Conservation (phyloP, 2,888 invertebrate species). For the Pammene fasciana region DNA sequence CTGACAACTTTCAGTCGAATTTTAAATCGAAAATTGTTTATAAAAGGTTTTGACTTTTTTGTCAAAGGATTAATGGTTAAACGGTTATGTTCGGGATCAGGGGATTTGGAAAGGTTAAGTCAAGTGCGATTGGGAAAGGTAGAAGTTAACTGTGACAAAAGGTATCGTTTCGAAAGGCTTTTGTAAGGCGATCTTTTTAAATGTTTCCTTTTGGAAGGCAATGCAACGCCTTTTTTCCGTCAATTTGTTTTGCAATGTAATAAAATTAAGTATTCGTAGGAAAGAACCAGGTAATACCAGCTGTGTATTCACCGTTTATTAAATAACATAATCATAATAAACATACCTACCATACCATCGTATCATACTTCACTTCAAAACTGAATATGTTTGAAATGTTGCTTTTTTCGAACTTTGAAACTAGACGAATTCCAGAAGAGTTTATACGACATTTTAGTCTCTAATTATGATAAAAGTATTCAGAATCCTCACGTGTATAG, state of each 20-base stretch:
- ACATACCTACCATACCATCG: too few relatives aligned
- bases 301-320: too few relatives aligned
- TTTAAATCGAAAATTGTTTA: constrained; percentile 33
- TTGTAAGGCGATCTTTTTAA: background rate
- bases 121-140: background rate
- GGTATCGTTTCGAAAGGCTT: background rate
- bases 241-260: background rate
- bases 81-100: constrained; percentile 14
- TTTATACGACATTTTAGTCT: too few relatives aligned
- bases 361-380: too few relatives aligned
- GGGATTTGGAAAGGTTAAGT: constrained; percentile 17
- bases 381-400: too few relatives aligned
- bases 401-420: too few relatives aligned
- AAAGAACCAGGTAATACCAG: too few relatives aligned
- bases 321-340: too few relatives aligned
- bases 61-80: constrained; percentile 10
- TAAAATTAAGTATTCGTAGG: too few relatives aligned
- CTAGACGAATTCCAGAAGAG: too few relatives aligned
- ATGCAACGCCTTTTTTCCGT: background rate
- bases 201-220: background rate
- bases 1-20: constrained; percentile 35
- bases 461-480: too few relatives aligned
- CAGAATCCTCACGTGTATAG: too few relatives aligned
- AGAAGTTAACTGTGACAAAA: constrained; percentile 1
- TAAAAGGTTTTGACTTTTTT: constrained; percentile 23